Conservation (phyloP, 2,888 invertebrate species). For the Oasisia sp. region DNA sequence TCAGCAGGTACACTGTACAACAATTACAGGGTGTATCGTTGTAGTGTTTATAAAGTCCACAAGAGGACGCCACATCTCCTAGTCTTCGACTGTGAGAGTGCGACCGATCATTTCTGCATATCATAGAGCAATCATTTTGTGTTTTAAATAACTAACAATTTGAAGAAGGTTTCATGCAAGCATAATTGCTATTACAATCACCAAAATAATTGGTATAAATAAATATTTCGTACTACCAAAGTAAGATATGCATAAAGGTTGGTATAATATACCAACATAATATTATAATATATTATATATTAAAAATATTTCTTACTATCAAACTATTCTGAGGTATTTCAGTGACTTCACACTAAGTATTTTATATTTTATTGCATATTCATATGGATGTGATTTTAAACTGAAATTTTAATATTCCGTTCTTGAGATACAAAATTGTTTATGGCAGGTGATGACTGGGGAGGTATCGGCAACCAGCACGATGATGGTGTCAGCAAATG, state of each 20-base stretch:
- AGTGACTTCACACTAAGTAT: too few relatives aligned
- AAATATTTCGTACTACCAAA: neutral
- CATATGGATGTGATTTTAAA: too few relatives aligned
- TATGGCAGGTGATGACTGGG: neutral
- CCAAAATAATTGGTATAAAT: neutral
- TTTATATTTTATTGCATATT: too few relatives aligned
- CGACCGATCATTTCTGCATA: neutral
- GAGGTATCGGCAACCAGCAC: too few relatives aligned
- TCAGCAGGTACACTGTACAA: neutral
- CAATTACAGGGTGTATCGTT: neutral
- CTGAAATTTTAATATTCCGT: neutral
- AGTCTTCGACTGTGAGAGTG: neutral
- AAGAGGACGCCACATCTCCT: neutral
- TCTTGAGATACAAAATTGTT: neutral
- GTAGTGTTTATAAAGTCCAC: neutral
- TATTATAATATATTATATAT: too few relatives aligned
- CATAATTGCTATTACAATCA: neutral
- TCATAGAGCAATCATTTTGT: neutral
- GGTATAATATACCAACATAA: neutral
- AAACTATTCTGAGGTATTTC: too few relatives aligned
- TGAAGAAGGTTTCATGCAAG: neutral
- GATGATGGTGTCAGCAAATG: too few relatives aligned
- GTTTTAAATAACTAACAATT: neutral
- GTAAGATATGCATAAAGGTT: neutral
- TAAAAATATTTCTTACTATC: too few relatives aligned